Evolutionary conservation across 2,888 invertebrate genomes (phyloP), one percentile per base, ranked within the genome.

Genomic region (Apantesis nais): DNA sequence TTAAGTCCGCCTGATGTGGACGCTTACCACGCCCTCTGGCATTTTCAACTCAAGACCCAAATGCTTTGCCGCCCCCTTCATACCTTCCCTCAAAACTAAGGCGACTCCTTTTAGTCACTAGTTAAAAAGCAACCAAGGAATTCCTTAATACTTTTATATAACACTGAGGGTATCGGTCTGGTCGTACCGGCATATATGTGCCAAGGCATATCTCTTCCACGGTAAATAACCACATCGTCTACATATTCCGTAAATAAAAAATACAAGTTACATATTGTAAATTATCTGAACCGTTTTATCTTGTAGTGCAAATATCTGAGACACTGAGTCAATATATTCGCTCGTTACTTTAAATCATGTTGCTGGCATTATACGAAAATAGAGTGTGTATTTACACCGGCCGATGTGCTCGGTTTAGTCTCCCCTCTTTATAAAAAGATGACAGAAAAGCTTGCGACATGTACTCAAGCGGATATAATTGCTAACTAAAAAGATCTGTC

Each of bases 401-500:
- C 34, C 44, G 39, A 66, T 66, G 62, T 62, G 65, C 69, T 65
- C 61, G 58, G 67, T 37, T 68, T 66, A 52, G 63, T 39, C 52
- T 63, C 66, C 69, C 67, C 69, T 65, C 63, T 37, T 44, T 29
- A 31, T 44, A 73, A 81, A 76, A 73, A 69, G 55, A 52, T 66
- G 60, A 52, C 44, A 31, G 44, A 69, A 78, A 78, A 74, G 64
- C 60, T 37, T 25, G 62, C 55, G 60, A 67, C 60, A 70, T 70
- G 61, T 68, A 74, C 74, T 78, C 66, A 58, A 78, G 72, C 68
- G 69, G 61, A 64, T 78, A 76, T 78, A 78, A 80, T 80, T 76
- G 72, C 68, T 63, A 58, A 67, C 64, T 58, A 62, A 34, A 65
- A 81, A 78, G 70, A 74, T 44, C 67, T 76, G 63, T 73, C 55